Conservation (phyloP, 2,113 vertebrate species). For the Gallinago media region DNA sequence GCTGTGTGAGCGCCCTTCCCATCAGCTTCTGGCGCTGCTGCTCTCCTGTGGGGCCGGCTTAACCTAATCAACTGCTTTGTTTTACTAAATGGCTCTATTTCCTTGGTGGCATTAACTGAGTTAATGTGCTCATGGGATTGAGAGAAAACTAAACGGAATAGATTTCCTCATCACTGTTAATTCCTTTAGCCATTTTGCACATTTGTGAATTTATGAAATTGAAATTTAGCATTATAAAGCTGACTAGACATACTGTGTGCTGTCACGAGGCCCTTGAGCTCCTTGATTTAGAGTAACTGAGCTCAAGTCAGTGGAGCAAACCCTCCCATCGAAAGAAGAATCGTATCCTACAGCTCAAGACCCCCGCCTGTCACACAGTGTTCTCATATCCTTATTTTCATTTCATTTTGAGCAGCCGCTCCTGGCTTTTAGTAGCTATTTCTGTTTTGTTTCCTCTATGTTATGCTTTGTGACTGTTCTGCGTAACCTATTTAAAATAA, state of each 20-base stretch:
- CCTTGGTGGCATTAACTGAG: conserved; percentile 39
- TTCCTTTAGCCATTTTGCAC: conserved; percentile 49
- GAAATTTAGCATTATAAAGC: conserved; percentile 21
- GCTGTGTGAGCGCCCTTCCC: not conserved
- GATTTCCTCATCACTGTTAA: conserved; percentile 10
- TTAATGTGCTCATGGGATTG: conserved; percentile 36
- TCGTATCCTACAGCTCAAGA: not conserved
- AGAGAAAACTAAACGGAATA: conserved; percentile 13
- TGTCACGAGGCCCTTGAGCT: not conserved
- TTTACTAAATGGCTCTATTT: conserved; percentile 48
- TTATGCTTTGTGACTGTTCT: not conserved
- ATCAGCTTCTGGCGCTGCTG: not conserved
- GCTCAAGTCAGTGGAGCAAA: not conserved
- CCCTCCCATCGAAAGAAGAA: not conserved
- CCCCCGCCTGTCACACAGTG: not conserved
- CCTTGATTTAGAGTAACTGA: not conserved
- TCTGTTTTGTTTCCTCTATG: not conserved
- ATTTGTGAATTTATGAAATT: conserved; percentile 20
- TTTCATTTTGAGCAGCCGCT: not conserved
- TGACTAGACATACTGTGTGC: not conserved
- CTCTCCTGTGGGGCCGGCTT: not conserved
- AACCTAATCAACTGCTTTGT: not conserved
- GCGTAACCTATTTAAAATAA: not conserved
- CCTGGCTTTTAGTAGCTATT: not conserved
- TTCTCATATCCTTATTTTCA: conserved; percentile 12